phyloP scores from a whole-genome alignment of 2,888 invertebrate species.

The Andrena minutula region DNA sequence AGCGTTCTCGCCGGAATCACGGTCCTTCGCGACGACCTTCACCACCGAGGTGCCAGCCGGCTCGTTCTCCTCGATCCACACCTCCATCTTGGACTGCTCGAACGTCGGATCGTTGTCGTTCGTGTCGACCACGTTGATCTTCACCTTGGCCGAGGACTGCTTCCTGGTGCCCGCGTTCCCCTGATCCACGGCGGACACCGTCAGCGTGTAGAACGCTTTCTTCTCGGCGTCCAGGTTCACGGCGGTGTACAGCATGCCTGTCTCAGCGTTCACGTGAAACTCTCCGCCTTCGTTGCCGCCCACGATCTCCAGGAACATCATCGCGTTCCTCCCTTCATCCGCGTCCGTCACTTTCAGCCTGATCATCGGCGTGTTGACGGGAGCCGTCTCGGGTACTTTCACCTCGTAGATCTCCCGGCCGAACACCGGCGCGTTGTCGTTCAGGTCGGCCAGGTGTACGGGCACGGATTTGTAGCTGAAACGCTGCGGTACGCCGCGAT shows the following conservation, averaged over 20 bases:
- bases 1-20: constrained; percentile 97
- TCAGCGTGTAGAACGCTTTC: constrained; percentile 93
- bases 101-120: constrained; percentile 98
- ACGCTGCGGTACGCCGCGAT: constrained; percentile 92
- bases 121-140: constrained; percentile 94
- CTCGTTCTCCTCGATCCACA: constrained; percentile 94
- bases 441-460: constrained; percentile 92
- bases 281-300: constrained; percentile 96
- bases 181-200: constrained; percentile 95
- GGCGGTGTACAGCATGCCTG: constrained; percentile 95
- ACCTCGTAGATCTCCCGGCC: constrained; percentile 95
- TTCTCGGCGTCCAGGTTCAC: constrained; percentile 93
- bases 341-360: constrained; percentile 94
- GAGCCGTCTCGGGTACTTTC: constrained; percentile 94
- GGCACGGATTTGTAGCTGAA: constrained; percentile 93
- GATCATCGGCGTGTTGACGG: constrained; percentile 94
- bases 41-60: constrained; percentile 94
- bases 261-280: constrained; percentile 94
- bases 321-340: constrained; percentile 93
- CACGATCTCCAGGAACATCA: constrained; percentile 94
- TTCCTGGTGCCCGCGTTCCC: constrained; percentile 93
- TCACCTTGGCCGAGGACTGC: constrained; percentile 96
- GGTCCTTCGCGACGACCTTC: constrained; percentile 94
- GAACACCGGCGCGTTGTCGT: constrained; percentile 95
- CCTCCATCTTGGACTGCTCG: constrained; percentile 89